These are phyloP conservation scores for Agriotes lineatus DNA, from an alignment of 2,888 invertebrate genomes.

Conservation along the genomic window DNA sequence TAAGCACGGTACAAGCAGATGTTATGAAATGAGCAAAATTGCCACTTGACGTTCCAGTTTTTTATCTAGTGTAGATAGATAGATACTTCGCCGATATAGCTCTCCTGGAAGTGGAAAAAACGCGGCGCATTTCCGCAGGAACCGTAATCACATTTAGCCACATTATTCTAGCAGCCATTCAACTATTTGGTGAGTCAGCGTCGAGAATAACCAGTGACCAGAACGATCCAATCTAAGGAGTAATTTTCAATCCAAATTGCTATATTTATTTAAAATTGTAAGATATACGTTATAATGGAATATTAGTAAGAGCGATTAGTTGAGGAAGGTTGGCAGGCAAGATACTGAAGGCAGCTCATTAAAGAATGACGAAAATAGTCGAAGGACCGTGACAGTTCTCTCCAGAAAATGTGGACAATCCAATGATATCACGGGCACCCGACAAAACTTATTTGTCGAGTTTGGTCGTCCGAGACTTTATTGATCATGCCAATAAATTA, in stretches of 20 bases:
- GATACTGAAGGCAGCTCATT: neutral
- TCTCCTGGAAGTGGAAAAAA: neutral
- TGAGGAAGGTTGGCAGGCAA: neutral
- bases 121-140: neutral
- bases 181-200: constrained; percentile 26
- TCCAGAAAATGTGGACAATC: neutral
- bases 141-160: neutral
- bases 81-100: neutral
- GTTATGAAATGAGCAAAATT: too few relatives aligned
- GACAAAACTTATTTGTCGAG: too few relatives aligned
- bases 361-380: neutral
- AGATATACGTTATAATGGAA: neutral
- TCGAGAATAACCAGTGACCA: constrained; percentile 14
- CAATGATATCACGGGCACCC: too few relatives aligned
- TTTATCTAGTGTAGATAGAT: too few relatives aligned
- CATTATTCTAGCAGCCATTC: neutral
- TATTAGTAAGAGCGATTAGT: neutral
- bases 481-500: too few relatives aligned
- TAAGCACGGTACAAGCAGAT: too few relatives aligned
- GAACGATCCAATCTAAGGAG: constrained; percentile 2
- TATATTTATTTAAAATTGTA: neutral
- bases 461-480: too few relatives aligned
- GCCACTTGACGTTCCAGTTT: too few relatives aligned
- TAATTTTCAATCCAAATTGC: neutral
- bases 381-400: neutral